Percentiles rank a stretch among this genome's conserved stretches.
Evolutionary conservation across 2,113 vertebrate species (phyloP).

Genomic region (Craseonycteris thonglongyai): DNA sequence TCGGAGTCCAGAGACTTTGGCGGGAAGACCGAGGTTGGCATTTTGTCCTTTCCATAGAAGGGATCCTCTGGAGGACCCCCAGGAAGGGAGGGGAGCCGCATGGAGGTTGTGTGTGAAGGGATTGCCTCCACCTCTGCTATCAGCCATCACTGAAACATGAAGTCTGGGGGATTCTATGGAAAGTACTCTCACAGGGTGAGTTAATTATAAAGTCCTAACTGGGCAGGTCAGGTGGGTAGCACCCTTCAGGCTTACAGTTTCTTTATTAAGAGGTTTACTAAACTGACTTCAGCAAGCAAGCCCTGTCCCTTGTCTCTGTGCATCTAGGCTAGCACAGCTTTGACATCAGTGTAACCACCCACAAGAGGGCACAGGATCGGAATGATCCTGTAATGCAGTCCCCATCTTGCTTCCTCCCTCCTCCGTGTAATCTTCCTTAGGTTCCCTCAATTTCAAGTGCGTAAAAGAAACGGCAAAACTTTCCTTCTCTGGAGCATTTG

Average conservation of each 20-base stretch:
- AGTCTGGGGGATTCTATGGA: not conserved
- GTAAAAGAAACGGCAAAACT: not conserved
- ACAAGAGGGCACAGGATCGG: too few species aligned
- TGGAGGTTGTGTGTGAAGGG: not conserved
- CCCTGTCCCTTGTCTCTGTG: not conserved
- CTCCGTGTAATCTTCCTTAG: not conserved
- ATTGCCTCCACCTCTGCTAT: too few species aligned
- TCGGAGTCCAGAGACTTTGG: not conserved
- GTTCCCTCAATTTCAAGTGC: not conserved
- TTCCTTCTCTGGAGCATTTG: not conserved
- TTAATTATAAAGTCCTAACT: not conserved
- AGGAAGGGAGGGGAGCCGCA: not conserved
- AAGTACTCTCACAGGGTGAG: not conserved
- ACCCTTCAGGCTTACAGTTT: not conserved
- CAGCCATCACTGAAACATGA: not conserved
- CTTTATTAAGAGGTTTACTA: too few species aligned
- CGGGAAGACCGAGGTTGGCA: too few species aligned
- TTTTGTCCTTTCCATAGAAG: not conserved
- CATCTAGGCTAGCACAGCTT: too few species aligned
- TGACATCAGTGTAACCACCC: too few species aligned
- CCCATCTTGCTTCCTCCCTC: not conserved
- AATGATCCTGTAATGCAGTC: too few species aligned
- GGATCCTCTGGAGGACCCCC: not conserved
- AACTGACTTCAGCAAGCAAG: too few species aligned
- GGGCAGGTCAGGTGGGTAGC: not conserved